Evolutionary conservation across 2,888 invertebrate species (phyloP), one percentile per base, ranked within the genome.

Genomic region (Epistrophella euchroma): DNA sequence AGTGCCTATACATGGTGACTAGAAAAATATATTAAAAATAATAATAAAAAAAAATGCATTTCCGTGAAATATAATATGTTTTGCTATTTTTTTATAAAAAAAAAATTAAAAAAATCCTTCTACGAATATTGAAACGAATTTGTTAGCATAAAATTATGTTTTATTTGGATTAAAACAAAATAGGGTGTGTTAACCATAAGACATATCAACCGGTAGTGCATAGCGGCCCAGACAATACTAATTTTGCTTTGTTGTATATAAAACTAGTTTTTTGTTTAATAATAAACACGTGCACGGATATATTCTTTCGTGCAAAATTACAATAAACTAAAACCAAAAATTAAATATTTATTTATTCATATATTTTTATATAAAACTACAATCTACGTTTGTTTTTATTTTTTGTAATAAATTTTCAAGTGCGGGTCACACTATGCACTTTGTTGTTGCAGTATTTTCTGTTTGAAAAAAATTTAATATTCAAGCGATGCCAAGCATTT

Each of bases 141-240:
- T 84, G 83, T 84, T 77, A 80, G 87, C 87, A 82, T 84, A 85
- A 85, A 80, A 74, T 73, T 71, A 80, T 71, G 62, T 81, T 66
- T 74, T 32, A 55, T 55, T 84, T 75, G 74, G 78, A 82, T 45
- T 43, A 58, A 79, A 86, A 78, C 25, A 77, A 71, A 84, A 84
- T 64, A 73, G 79, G 87, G 92, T 92, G 92, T 92, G 92, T 92
- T 88, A 92, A 92, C 92, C 92, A 92, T 91, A 90, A 91, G 92
- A 92, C 92, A 92, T 92, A 89, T 82, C 77, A 86, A 86, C 82
- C 86, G 86, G 81, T 82, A 86, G 86, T 86, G 86, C 86, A 86
- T 86, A 86, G 86, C 86, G 86, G 66, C 86, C 86, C 86, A 78
- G 66, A 58, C 50, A 52, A 80, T 47, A 37, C 15, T 50, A 45